Conservation (phyloP, 1,140 invertebrate genomes). For the Drosophila parvula region DNA sequence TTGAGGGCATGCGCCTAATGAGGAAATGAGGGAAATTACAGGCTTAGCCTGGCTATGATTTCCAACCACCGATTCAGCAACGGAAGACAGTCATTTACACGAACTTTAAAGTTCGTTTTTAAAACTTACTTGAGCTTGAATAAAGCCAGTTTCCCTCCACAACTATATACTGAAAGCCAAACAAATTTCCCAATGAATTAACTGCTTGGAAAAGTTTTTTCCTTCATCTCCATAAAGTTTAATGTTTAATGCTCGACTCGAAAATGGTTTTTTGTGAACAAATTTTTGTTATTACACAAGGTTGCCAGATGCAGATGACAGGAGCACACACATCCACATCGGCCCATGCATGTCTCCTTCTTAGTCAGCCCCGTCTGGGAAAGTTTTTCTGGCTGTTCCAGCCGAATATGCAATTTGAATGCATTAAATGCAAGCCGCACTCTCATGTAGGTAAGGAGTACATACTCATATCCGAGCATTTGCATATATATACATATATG, state of each 20-base stretch:
- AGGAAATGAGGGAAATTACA: conserved; percentile 25
- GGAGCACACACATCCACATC: conserved; percentile 7
- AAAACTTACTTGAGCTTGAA: background rate
- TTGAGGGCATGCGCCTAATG: conserved; percentile 53
- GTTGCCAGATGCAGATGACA: conserved; percentile 43
- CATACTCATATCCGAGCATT: conserved; percentile 23
- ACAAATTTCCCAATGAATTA: conserved; percentile 27
- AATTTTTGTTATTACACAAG: conserved; percentile 42
- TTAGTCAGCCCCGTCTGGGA: conserved; percentile 44
- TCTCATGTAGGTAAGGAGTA: conserved; percentile 27
- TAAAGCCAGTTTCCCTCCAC: background rate
- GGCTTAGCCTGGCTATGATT: background rate
- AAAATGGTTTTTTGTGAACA: conserved; percentile 36
- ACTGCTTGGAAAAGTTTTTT: conserved; percentile 11
- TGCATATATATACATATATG: conserved; percentile 17
- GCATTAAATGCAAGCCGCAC: conserved; percentile 54
- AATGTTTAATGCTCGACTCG: conserved; percentile 24
- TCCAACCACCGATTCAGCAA: background rate
- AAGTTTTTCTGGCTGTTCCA: conserved; percentile 41
- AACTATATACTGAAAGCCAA: background rate
- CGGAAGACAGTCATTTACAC: background rate
- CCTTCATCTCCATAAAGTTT: conserved; percentile 8
- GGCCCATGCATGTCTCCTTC: conserved; percentile 10
- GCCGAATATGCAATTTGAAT: conserved; percentile 70
- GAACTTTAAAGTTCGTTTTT: background rate